These are phyloP conservation scores for Ursus arctos DNA, from an alignment of 2,113 vertebrate genomes.

Conservation along the genomic window DNA sequence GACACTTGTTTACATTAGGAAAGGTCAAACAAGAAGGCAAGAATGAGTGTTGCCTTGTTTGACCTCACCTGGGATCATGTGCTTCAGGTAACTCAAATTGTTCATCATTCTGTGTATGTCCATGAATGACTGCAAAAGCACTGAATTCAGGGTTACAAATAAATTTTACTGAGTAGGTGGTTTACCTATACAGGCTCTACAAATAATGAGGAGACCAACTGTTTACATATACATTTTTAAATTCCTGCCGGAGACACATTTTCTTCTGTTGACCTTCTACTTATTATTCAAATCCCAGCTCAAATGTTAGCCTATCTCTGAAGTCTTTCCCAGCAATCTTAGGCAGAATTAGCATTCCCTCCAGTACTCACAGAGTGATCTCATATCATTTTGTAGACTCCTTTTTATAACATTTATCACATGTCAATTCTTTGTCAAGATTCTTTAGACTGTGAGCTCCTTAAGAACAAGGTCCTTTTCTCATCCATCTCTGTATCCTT, in stretches of 20 bases:
- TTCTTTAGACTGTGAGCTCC: background rate
- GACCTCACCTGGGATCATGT: background rate
- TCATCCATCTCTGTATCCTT: conserved; percentile 40
- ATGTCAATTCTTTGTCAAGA: conserved; percentile 9
- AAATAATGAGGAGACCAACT: background rate
- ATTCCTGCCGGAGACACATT: background rate
- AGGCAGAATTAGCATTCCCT: background rate
- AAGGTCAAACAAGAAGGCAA: background rate
- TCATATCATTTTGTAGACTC: background rate
- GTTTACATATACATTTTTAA: background rate
- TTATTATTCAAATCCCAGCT: conserved; percentile 8
- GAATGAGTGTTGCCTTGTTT: background rate
- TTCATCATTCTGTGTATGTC: background rate
- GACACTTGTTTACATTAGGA: background rate
- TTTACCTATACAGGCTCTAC: background rate
- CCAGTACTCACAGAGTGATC: background rate
- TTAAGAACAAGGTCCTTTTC: background rate
- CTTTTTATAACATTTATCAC: conserved; percentile 25
- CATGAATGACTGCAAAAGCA: background rate
- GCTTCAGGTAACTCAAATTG: background rate
- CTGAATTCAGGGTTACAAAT: background rate
- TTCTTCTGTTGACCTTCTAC: background rate
- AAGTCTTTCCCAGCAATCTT: conserved; percentile 6
- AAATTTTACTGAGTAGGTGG: background rate
- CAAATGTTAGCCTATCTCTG: background rate